Evolutionary conservation across 2,113 vertebrate species (phyloP).

Genomic region (Melanostigma gelatinosum): DNA sequence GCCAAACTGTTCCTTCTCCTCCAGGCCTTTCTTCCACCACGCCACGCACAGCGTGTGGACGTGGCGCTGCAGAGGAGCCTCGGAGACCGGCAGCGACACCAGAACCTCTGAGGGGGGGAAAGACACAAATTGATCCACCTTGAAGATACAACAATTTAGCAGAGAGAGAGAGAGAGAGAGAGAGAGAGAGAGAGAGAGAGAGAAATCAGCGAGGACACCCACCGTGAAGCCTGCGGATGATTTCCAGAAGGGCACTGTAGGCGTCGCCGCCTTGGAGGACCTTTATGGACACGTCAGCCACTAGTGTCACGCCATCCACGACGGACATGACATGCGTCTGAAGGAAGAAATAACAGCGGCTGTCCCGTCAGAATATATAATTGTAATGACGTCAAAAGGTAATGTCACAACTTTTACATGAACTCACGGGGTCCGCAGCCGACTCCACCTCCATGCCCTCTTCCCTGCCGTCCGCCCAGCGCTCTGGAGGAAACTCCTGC

Average conservation of each 20-base stretch:
- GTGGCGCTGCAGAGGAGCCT: conserved; percentile 74
- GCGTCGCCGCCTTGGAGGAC: conserved; percentile 84
- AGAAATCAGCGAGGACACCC: conserved; percentile 26
- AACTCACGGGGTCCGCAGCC: conserved; percentile 80
- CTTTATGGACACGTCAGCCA: conserved; percentile 85
- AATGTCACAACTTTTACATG: no score
- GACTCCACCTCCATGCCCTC: conserved; percentile 83
- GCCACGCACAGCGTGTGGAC: conserved; percentile 85
- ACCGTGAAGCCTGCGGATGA: conserved; percentile 87
- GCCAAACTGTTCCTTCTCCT: conserved; percentile 89
- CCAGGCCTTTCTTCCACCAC: conserved; percentile 93
- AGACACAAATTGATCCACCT: neutral
- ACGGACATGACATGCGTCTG: conserved; percentile 86
- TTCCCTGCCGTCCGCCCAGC: conserved; percentile 78
- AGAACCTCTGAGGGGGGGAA: conserved; percentile 82
- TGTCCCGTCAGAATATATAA: neutral
- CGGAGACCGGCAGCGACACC: conserved; percentile 81
- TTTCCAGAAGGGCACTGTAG: conserved; percentile 85
- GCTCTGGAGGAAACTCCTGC: conserved; percentile 84
- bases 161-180: neutral
- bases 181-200: neutral
- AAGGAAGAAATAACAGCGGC: neutral
- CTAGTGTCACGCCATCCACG: conserved; percentile 84
- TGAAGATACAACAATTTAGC: neutral
- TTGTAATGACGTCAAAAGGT: neutral